phyloP scores from a whole-genome alignment of 1,140 invertebrate species.

The Drosophila ercepeae region DNA sequence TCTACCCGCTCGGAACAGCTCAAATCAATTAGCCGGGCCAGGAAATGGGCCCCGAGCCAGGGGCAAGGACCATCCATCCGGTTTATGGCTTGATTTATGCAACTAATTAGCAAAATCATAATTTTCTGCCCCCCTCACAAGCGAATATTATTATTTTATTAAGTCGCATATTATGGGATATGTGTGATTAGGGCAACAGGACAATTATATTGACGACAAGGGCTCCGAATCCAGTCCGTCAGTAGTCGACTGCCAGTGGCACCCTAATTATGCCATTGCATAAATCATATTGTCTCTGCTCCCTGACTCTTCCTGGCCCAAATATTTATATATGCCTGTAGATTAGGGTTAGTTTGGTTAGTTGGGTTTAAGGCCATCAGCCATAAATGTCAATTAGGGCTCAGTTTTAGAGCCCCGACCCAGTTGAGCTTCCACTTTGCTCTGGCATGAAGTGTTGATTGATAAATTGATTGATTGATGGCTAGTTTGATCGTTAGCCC shows the following conservation, averaged over 20 bases:
- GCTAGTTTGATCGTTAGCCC: slow-evolving; percentile 60
- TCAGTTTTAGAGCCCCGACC: slow-evolving; percentile 8
- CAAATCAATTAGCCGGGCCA: slow-evolving; percentile 65
- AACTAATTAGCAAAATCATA: slow-evolving; percentile 64
- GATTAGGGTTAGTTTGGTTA: slow-evolving; percentile 17
- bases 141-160: slow-evolving; percentile 52
- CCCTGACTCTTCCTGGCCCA: not conserved
- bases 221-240: not conserved
- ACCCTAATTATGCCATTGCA: slow-evolving; percentile 41
- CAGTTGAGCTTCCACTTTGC: slow-evolving; percentile 2
- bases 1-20: slow-evolving; percentile 44
- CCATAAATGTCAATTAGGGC: slow-evolving; percentile 48
- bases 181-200: slow-evolving; percentile 20
- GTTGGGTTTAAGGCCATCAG: slow-evolving; percentile 18
- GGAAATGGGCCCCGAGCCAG: not conserved
- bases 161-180: slow-evolving; percentile 21
- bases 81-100: slow-evolving; percentile 72
- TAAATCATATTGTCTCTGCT: slow-evolving; percentile 31
- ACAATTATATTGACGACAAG: slow-evolving; percentile 29
- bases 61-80: slow-evolving; percentile 38
- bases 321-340: slow-evolving; percentile 11
- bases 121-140: slow-evolving; percentile 18
- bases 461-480: slow-evolving; percentile 78
- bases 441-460: slow-evolving; percentile 50
- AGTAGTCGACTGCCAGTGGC: not conserved